A percentile compares a stretch with the other conserved stretches of the same genome.
Evolutionary conservation across 2,113 vertebrate genomes (phyloP).

Genomic region (Scortum barcoo): DNA sequence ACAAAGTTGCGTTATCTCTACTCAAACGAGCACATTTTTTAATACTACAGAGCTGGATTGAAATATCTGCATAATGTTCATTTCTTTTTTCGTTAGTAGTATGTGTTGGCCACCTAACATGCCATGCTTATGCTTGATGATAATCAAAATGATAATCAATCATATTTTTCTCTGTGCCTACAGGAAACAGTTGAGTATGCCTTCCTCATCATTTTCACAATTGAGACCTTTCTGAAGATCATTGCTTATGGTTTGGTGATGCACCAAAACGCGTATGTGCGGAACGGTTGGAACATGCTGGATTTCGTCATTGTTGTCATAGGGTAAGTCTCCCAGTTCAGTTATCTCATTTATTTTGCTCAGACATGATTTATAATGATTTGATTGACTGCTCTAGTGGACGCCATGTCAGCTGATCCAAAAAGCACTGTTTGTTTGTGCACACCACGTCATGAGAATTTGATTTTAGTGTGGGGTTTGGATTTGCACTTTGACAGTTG

Average conservation of each 20-base stretch:
- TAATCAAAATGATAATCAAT: slow-evolving; percentile 2
- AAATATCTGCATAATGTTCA: not conserved
- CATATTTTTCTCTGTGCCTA: slow-evolving; percentile 73
- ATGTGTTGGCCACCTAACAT: not conserved
- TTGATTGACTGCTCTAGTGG: not conserved
- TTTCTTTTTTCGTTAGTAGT: not conserved
- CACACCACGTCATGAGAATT: slow-evolving; percentile 8
- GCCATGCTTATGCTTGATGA: not conserved
- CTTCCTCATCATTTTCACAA: slow-evolving; percentile 99
- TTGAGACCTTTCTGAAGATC: slow-evolving; percentile 99
- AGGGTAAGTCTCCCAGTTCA: slow-evolving; percentile 88
- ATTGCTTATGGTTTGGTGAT: slow-evolving; percentile 98
- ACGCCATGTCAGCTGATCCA: not conserved
- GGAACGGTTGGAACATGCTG: slow-evolving; percentile 99
- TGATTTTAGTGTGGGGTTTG: slow-evolving; percentile 27
- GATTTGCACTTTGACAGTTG: slow-evolving; percentile 46
- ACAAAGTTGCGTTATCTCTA: not conserved
- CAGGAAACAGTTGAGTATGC: slow-evolving; percentile 99
- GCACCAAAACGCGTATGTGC: slow-evolving; percentile 98
- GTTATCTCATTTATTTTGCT: not conserved
- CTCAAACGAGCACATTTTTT: not conserved
- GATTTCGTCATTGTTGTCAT: slow-evolving; percentile 99
- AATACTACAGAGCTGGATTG: not conserved
- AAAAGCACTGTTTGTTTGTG: not conserved
- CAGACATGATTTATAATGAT: not conserved